phyloP scores from a whole-genome alignment of 1,140 invertebrate species.

The Stegodyphus dumicola region DNA sequence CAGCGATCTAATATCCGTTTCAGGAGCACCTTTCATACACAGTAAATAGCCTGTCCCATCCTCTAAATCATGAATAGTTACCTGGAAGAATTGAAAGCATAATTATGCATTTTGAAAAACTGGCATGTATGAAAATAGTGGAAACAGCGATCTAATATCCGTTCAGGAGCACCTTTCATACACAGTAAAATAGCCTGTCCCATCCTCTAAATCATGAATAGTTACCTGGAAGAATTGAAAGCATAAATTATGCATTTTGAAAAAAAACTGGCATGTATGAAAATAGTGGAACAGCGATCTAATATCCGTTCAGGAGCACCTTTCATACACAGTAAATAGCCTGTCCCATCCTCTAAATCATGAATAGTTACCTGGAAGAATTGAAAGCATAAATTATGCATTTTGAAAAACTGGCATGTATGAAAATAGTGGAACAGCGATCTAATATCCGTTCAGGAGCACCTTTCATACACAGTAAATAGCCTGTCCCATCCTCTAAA shows the following conservation, averaged over 20 bases:
- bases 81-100: too few species aligned
- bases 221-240: constrained; percentile 69
- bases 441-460: constrained; percentile 67
- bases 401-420: too few species aligned
- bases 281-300: constrained; percentile 70
- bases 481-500: constrained; percentile 48
- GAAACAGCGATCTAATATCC: constrained; percentile 68
- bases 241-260: too few species aligned
- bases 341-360: too few species aligned
- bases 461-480: constrained; percentile 65
- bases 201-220: constrained; percentile 64
- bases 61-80: constrained; percentile 65
- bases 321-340: too few species aligned
- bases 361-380: constrained; percentile 72
- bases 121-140: constrained; percentile 72
- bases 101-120: too few species aligned
- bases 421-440: constrained; percentile 70
- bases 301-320: constrained; percentile 67
- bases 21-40: constrained; percentile 67
- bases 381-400: constrained; percentile 71
- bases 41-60: constrained; percentile 57
- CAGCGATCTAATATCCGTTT: constrained; percentile 65
- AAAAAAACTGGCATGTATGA: constrained; percentile 69
- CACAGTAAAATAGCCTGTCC: constrained; percentile 60
- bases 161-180: constrained; percentile 67